Conservation (phyloP, 2,888 invertebrate genomes). For the Glomeris marginata region DNA sequence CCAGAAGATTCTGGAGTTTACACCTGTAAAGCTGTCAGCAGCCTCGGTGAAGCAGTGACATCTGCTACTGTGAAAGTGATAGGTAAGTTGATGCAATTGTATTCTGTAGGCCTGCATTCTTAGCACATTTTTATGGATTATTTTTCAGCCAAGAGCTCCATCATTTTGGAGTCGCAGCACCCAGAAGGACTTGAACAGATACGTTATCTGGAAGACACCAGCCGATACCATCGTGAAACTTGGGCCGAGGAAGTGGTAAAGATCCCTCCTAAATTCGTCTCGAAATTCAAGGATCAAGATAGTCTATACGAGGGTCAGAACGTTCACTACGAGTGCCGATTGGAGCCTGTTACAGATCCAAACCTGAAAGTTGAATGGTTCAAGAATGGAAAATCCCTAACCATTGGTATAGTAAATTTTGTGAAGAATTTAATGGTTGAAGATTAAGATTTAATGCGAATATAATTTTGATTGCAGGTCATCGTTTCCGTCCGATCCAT, state of each 20-base stretch:
- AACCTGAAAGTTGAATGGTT: constrained; percentile 95
- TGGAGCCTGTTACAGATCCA: constrained; percentile 92
- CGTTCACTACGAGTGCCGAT: constrained; percentile 94
- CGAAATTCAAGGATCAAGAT: constrained; percentile 34
- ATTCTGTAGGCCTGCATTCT: not conserved
- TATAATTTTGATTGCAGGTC: constrained; percentile 38
- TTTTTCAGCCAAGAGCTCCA: constrained; percentile 22
- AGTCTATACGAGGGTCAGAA: constrained; percentile 76
- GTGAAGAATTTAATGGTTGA: not conserved
- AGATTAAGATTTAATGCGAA: not conserved
- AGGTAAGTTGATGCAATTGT: constrained; percentile 23
- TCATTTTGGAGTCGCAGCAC: constrained; percentile 29
- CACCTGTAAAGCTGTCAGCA: constrained; percentile 86
- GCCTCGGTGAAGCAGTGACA: constrained; percentile 84
- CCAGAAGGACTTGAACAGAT: constrained; percentile 30
- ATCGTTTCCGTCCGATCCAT: constrained; percentile 88
- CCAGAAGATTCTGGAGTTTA: constrained; percentile 96
- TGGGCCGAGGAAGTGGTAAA: constrained; percentile 58
- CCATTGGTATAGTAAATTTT: constrained; percentile 44
- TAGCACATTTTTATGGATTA: constrained; percentile 2
- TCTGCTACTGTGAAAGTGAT: constrained; percentile 78
- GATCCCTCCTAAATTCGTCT: constrained; percentile 32
- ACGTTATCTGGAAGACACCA: constrained; percentile 47
- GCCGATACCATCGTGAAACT: constrained; percentile 66
- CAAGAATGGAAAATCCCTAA: constrained; percentile 85